Percentiles rank a stretch among this genome's conserved stretches.
phyloP scores from a whole-genome alignment of 2,888 invertebrate species.

The Athalia rosae region DNA sequence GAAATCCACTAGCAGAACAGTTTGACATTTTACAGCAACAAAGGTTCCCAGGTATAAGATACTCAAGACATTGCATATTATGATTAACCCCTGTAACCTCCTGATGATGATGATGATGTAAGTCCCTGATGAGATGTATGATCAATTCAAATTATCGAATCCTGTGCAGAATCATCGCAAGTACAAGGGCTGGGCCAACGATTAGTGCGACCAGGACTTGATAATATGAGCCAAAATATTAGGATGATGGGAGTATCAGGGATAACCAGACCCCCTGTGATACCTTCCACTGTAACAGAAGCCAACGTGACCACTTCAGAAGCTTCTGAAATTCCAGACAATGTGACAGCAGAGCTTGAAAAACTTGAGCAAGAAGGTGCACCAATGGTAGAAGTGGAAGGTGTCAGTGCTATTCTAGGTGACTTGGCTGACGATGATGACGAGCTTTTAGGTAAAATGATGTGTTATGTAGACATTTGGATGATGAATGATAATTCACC shows the following conservation, averaged over 20 bases:
- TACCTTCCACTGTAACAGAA: slow-evolving; percentile 64
- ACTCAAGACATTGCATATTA: too few species aligned
- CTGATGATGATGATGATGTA: too few species aligned
- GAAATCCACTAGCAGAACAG: slow-evolving; percentile 65
- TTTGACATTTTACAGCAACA: slow-evolving; percentile 68
- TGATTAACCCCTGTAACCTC: too few species aligned
- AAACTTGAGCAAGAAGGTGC: slow-evolving; percentile 82
- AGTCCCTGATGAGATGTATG: background rate
- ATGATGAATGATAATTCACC: background rate
- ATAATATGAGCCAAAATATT: slow-evolving; percentile 64
- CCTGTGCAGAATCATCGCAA: slow-evolving; percentile 64
- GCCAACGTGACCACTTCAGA: slow-evolving; percentile 65
- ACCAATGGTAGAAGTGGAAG: slow-evolving; percentile 78
- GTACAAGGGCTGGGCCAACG: slow-evolving; percentile 64
- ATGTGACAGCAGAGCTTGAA: slow-evolving; percentile 81
- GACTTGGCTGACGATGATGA: slow-evolving; percentile 91
- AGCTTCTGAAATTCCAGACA: slow-evolving; percentile 80
- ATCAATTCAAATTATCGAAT: background rate
- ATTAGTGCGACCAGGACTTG: slow-evolving; percentile 65
- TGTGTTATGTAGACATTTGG: background rate
- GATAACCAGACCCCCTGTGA: slow-evolving; percentile 64
- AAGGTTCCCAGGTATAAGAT: slow-evolving; percentile 65
- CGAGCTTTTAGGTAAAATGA: slow-evolving; percentile 80
- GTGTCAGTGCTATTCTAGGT: slow-evolving; percentile 86
- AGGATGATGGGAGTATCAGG: slow-evolving; percentile 64